A percentile compares a stretch with the other conserved stretches of the same genome.
These are phyloP conservation scores for Lutraria lutraria DNA, from an alignment of 2,888 invertebrate species.

Conservation along the genomic window DNA sequence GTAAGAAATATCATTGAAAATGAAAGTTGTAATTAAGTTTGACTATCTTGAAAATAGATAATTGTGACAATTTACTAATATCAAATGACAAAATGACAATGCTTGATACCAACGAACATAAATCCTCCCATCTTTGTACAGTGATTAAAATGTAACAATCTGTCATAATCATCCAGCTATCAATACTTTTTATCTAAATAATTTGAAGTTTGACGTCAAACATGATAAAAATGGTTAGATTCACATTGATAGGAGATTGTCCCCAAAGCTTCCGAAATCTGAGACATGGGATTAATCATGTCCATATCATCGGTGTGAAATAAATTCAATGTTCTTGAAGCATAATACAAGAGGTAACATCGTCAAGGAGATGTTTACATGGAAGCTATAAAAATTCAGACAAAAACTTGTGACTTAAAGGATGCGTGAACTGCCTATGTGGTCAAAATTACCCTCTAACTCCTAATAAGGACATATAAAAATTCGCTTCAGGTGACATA, in stretches of 20 bases:
- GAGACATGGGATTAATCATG: neutral
- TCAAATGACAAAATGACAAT: neutral
- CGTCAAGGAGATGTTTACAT: neutral
- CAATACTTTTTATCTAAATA: conserved; percentile 29
- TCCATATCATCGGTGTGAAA: neutral
- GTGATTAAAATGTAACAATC: neutral
- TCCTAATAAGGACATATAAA: neutral
- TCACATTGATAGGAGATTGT: conserved; percentile 20
- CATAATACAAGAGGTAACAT: neutral
- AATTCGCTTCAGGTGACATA: neutral
- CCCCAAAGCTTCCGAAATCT: neutral
- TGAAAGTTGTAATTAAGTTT: neutral
- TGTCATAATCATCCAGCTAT: conserved; percentile 28
- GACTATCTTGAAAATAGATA: neutral
- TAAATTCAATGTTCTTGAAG: conserved; percentile 2
- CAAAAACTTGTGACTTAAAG: neutral
- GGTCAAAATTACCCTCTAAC: neutral
- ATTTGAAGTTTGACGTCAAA: conserved; percentile 37
- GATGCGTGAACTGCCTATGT: neutral
- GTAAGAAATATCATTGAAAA: no score
- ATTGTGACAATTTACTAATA: neutral
- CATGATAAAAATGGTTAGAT: conserved; percentile 31
- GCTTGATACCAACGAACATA: neutral
- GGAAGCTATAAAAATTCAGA: neutral
- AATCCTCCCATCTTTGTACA: conserved; percentile 21